Conservation (phyloP, 2,113 vertebrate genomes). For the Etheostoma spectabile region DNA sequence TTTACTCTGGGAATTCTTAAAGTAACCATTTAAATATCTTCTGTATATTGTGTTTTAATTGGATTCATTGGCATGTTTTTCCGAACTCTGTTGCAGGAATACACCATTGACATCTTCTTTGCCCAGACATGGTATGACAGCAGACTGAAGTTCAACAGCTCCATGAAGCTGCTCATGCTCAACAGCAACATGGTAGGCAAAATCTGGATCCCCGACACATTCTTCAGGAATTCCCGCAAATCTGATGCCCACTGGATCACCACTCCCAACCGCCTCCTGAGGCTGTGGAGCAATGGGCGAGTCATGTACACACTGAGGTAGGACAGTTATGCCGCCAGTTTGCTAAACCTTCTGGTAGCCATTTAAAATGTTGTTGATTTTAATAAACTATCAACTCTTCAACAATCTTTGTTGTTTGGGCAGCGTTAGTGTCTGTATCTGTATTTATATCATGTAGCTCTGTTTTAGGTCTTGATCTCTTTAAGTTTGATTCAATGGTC, state of each 20-base stretch:
- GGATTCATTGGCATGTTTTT: not conserved
- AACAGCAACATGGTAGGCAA: constrained; percentile 99
- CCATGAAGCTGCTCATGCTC: constrained; percentile 96
- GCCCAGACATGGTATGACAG: constrained; percentile 99
- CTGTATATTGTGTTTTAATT: not conserved
- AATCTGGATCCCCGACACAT: constrained; percentile 99
- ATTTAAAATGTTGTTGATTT: not conserved
- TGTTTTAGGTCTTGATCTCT: constrained; percentile 46
- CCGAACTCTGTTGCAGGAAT: constrained; percentile 87
- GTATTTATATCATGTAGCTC: constrained; percentile 58
- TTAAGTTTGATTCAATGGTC: constrained; percentile 36
- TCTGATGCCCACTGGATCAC: constrained; percentile 99
- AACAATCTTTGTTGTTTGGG: constrained; percentile 64
- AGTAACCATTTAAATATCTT: not conserved
- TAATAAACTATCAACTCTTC: not conserved
- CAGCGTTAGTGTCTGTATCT: constrained; percentile 69
- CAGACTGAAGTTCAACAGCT: constrained; percentile 95
- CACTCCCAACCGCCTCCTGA: constrained; percentile 94
- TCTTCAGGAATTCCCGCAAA: constrained; percentile 97
- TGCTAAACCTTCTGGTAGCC: not conserved
- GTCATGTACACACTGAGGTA: constrained; percentile 97
- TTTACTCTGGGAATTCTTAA: not conserved
- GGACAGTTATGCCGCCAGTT: constrained; percentile 1
- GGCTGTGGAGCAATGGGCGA: constrained; percentile 95
- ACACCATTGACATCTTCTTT: constrained; percentile 99